Percentiles rank a stretch among this genome's conserved stretches.
Conservation (phyloP, 2,888 invertebrate species). For the Hypercompe scribonia region DNA sequence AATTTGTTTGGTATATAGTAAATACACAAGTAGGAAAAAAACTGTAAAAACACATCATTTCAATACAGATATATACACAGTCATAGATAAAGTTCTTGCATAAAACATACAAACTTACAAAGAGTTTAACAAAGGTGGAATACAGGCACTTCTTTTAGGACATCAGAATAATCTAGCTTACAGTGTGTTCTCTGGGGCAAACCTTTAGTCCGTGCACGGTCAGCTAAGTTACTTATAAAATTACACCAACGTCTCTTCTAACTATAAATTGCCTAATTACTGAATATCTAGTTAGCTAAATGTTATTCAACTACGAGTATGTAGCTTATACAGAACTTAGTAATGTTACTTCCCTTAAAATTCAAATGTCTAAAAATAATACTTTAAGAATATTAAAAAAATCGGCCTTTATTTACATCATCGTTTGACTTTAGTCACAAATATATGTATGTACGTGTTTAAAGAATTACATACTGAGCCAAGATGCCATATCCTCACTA, state of each 20-base stretch:
- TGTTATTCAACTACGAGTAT: neutral
- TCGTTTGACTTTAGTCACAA: neutral
- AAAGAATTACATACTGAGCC: constrained; percentile 51
- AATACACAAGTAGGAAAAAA: too few species aligned
- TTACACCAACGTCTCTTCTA: neutral
- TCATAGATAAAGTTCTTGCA: neutral
- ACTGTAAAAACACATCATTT: neutral
- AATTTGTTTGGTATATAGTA: neutral
- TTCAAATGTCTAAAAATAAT: neutral
- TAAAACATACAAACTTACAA: neutral
- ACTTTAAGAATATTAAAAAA: too few species aligned
- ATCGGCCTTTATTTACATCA: neutral
- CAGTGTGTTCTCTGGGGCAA: neutral
- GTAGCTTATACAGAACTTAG: neutral
- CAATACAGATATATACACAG: neutral
- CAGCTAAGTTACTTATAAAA: neutral
- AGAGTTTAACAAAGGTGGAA: neutral
- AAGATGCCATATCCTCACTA: constrained; percentile 56
- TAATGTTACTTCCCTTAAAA: neutral
- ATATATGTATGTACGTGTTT: neutral
- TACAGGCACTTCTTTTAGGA: neutral
- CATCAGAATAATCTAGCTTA: neutral
- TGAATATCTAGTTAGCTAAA: neutral
- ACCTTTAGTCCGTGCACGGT: neutral
- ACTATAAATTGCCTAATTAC: neutral